Evolutionary conservation across 2,888 invertebrate genomes (phyloP).

Genomic region (Mimas tiliae): DNA sequence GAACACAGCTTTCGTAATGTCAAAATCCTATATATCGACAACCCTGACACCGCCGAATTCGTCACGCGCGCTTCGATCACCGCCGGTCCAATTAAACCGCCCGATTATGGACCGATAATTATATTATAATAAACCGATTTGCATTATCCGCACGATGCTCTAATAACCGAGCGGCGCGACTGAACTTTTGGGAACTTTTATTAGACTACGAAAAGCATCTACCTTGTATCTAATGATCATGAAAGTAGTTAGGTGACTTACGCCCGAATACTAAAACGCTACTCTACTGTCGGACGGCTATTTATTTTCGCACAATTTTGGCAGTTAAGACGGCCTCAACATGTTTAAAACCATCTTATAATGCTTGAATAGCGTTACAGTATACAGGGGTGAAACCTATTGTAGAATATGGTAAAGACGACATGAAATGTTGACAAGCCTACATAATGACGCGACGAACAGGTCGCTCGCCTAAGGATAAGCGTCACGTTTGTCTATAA

Average conservation of each 20-base stretch:
- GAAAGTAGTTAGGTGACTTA: background rate
- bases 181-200: constrained; percentile 57
- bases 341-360: too few relatives aligned
- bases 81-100: constrained; percentile 71
- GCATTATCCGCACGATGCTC: constrained; percentile 70
- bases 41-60: constrained; percentile 55
- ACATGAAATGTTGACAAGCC: too few relatives aligned
- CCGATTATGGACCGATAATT: constrained; percentile 66
- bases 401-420: too few relatives aligned
- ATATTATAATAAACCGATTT: constrained; percentile 73
- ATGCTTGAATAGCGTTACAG: too few relatives aligned
- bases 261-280: too few relatives aligned
- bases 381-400: too few relatives aligned
- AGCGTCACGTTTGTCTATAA: too few relatives aligned
- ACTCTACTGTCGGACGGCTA: too few relatives aligned
- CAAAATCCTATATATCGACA: constrained; percentile 33
- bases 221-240: background rate
- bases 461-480: too few relatives aligned
- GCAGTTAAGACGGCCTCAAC: too few relatives aligned
- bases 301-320: too few relatives aligned
- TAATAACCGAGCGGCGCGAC: constrained; percentile 67
- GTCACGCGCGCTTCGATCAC: constrained; percentile 66
- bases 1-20: constrained; percentile 6
- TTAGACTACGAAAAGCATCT: constrained; percentile 63
- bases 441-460: too few relatives aligned